A percentile compares a stretch with the other conserved stretches of the same genome.
These are phyloP conservation scores for Choloepus hoffmanni DNA, from an alignment of 2,113 vertebrate genomes.

Conservation along the genomic window DNA sequence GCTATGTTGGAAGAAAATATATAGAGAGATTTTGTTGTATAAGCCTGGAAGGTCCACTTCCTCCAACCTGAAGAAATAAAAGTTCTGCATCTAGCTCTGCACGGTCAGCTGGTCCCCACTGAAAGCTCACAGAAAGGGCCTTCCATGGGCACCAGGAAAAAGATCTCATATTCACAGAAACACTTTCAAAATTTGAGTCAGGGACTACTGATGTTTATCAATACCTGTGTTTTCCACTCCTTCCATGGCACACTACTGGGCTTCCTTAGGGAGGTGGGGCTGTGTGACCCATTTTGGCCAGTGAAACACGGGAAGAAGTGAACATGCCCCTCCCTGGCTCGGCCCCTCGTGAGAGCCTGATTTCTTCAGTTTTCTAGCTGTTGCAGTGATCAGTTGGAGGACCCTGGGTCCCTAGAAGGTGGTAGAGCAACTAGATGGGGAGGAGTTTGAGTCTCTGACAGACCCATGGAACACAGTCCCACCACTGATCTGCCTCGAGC, in stretches of 20 bases:
- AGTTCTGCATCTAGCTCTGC: not conserved
- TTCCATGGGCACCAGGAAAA: not conserved
- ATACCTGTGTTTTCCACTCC: not conserved
- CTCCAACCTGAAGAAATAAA: constrained; percentile 58
- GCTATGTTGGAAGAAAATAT: constrained; percentile 87
- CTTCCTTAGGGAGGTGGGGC: not conserved
- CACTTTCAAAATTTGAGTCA: not conserved
- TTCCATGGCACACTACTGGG: too few relatives aligned
- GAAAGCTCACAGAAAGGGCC: not conserved
- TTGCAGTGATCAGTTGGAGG: not conserved
- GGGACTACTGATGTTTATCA: not conserved
- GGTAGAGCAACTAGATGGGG: not conserved
- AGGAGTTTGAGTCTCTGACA: not conserved
- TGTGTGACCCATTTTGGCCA: not conserved
- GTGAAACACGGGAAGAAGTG: not conserved
- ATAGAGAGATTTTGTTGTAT: constrained; percentile 77
- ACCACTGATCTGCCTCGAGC: not conserved
- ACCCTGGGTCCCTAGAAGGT: not conserved
- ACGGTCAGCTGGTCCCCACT: not conserved
- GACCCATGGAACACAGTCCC: not conserved
- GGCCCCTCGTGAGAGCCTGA: not conserved
- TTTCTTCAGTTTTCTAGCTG: not conserved
- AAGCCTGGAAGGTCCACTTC: constrained; percentile 74
- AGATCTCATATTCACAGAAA: not conserved
- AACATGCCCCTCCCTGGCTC: not conserved